A percentile compares a stretch with the other conserved stretches of the same genome.
Evolutionary conservation across 2,113 vertebrate genomes (phyloP).

Genomic region (Oophaga pumilio): DNA sequence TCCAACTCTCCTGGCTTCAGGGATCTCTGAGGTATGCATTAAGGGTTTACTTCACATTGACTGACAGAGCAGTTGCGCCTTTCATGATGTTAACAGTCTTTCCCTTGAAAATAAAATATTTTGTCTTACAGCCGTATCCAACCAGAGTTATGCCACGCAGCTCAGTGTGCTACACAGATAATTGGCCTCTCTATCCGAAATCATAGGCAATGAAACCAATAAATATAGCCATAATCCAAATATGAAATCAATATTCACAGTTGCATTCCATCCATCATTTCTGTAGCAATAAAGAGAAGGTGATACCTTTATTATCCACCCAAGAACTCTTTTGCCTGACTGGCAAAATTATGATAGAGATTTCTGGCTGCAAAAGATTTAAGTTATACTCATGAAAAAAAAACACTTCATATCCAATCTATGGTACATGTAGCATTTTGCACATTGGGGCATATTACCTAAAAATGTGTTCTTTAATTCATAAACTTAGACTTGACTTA

Average conservation of each 20-base stretch:
- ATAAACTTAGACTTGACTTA: no score
- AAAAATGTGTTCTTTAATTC: no score
- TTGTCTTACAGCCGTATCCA: constrained; percentile 29
- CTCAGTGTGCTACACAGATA: neutral
- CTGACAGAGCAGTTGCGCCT: constrained; percentile 45
- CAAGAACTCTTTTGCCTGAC: neutral
- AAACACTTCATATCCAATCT: neutral
- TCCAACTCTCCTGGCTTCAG: constrained; percentile 45
- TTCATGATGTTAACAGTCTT: constrained; percentile 24
- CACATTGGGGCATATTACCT: no score
- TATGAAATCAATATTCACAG: neutral
- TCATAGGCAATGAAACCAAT: neutral
- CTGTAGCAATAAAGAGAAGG: neutral
- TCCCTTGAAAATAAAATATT: constrained; percentile 43
- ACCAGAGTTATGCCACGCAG: neutral
- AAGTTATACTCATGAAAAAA: neutral
- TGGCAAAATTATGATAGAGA: neutral
- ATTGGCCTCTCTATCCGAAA: neutral
- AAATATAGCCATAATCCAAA: neutral
- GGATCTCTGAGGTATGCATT: constrained; percentile 58
- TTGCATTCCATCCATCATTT: neutral
- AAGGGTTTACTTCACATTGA: constrained; percentile 42
- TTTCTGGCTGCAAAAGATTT: neutral
- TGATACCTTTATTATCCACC: neutral
- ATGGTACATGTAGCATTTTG: no score